phyloP scores from a whole-genome alignment of 1,140 invertebrate genomes.

The Scaptodrosophila lebanonensis region DNA sequence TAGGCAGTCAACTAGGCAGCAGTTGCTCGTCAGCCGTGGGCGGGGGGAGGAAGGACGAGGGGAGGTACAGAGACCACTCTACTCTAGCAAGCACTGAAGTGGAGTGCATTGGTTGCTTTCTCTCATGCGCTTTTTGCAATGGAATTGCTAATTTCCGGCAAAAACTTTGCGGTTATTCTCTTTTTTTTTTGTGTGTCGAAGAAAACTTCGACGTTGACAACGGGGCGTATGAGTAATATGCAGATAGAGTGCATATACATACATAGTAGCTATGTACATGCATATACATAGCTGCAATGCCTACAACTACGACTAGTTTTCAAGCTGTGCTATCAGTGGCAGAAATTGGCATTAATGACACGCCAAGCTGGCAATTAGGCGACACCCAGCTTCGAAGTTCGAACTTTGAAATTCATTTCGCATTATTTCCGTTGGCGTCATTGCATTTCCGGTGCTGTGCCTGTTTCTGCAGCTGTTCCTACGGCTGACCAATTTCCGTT shows the following conservation, averaged over 20 bases:
- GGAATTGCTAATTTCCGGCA: conserved; percentile 73
- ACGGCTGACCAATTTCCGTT: conserved; percentile 25
- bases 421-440: conserved; percentile 57
- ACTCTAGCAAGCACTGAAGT: background rate
- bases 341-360: too few relatives aligned
- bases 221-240: conserved; percentile 42
- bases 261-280: background rate
- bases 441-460: conserved; percentile 63
- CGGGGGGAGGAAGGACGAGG: background rate
- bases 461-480: too few relatives aligned
- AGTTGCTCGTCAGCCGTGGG: too few relatives aligned
- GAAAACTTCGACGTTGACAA: conserved; percentile 17
- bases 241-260: conserved; percentile 22
- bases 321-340: too few relatives aligned
- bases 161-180: conserved; percentile 67
- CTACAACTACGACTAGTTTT: too few relatives aligned
- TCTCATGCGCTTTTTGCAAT: conserved; percentile 53
- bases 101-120: background rate
- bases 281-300: too few relatives aligned
- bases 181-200: conserved; percentile 36
- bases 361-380: too few relatives aligned
- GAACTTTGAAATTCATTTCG: conserved; percentile 33
- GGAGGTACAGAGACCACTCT: too few relatives aligned
- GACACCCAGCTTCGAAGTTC: too few relatives aligned
- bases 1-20: background rate